Evolutionary conservation across 2,888 invertebrate species (phyloP).

Genomic region (Pheosia tremula): DNA sequence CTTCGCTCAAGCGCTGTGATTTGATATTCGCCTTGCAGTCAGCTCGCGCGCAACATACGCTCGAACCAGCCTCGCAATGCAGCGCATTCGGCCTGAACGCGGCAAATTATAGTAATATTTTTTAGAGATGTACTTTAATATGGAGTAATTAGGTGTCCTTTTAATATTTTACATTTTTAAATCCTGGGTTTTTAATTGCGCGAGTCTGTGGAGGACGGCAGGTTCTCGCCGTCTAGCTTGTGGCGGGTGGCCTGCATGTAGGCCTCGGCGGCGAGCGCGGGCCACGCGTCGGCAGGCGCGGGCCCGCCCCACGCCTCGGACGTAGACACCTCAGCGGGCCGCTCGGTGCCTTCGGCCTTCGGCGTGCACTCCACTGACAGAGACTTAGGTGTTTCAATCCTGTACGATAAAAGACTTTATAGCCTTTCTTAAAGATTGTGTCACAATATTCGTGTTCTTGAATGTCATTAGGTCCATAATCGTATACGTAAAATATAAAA

Average conservation of each 20-base stretch:
- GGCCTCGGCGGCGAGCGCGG: slow-evolving; percentile 68
- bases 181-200: slow-evolving; percentile 63
- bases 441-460: too few relatives aligned
- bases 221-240: slow-evolving; percentile 77
- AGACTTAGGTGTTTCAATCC: slow-evolving; percentile 80
- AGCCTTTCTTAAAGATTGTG: too few relatives aligned
- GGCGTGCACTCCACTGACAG: slow-evolving; percentile 68
- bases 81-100: too few relatives aligned
- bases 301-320: slow-evolving; percentile 66
- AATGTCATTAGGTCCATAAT: too few relatives aligned
- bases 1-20: too few relatives aligned
- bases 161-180: not conserved
- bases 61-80: too few relatives aligned
- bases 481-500: too few relatives aligned
- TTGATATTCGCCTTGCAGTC: too few relatives aligned
- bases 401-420: slow-evolving; percentile 28
- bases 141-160: not conserved
- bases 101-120: too few relatives aligned
- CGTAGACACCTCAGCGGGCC: slow-evolving; percentile 78
- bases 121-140: not conserved
- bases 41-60: too few relatives aligned
- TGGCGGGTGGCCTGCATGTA: slow-evolving; percentile 74
- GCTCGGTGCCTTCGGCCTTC: slow-evolving; percentile 59
- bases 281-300: slow-evolving; percentile 62
- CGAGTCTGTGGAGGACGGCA: slow-evolving; percentile 78